Base-by-base conservation (phyloP, 2,797 vertebrate species). In the Labeo calbasu region DNA sequence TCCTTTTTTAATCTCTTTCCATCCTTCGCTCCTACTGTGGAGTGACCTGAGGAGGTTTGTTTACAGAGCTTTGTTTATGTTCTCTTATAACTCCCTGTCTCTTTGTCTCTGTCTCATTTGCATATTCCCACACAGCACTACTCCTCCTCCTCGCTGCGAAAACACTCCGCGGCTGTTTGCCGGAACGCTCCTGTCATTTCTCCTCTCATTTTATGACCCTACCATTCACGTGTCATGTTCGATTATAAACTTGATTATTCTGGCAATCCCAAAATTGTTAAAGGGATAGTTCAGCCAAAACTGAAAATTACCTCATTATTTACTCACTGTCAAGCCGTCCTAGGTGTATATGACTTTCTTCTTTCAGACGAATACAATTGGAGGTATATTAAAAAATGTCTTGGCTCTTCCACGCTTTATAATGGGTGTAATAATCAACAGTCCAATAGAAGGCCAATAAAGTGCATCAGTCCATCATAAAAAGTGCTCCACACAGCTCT, bases 51-150 rank as follows among this genome's bases (percentile, higher is more conserved):
- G 86, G 80, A 78, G 86, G 72, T 88, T 84, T 88, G 86, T 87
- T 86, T 87, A 87, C 84, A 69, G 81, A 87, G 77, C 82, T 55
- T 77, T 89, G 71, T 89, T 87, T 85, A 81, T 75, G 82, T 86
- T 88, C 81, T 84, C 72, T 69, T 87, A 83, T 81, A 85, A 72
- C 68, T 88, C 79, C 61, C 65, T 75, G 66, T 83, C 82, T 86
- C 84, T 86, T 88, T 76, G 82, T 79, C 86, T 83, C 55, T 21
- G 81, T 71, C 66, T 86, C 86, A 86, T 87, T 86, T 85, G 77
- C 87, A 88, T 86, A 79, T 86, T 87, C 86, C 66, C 87, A 88
- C 86, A 72, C 72, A 86, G 72, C 70, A 76, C 71, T 73, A 69
- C 79, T 79, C 76, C 84, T 73, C 3, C 23, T 55, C 32, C 36